Evolutionary conservation across 2,888 invertebrate species (phyloP), one percentile per base, ranked within the genome.

Genomic region (Tiphia femorata): DNA sequence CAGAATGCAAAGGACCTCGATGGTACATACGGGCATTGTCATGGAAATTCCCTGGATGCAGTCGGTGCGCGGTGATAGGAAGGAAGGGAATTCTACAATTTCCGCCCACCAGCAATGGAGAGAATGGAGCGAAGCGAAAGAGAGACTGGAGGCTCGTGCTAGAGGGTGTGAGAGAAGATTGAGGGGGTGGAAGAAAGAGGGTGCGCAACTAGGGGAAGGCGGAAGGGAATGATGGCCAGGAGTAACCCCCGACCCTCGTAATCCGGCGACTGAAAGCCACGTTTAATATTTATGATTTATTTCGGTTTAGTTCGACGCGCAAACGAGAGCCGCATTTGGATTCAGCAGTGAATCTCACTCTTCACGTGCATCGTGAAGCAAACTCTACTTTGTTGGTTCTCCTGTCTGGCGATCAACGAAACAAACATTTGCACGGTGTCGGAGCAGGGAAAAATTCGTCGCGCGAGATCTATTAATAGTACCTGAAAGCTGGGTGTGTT

Each of bases 221-320:
- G 63, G 41, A 38, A 37, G 59, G 58, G 58, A 25, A 25, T 6
- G 8, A 6, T 25, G 8, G 6, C 25, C 6, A 25, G 25, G 19
- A 21, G 40, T 54, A 25, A 60, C 51, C 49, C 51, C 58, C 72
- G 62, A 75, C 76, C 80, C 80, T 77, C 74, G 71, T 80, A 81
- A 83, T 82, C 78, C 76, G 74, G 54, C 65, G 72, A 74, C 73
- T 75, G 77, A 78, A 80, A 80, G 80, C 78, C 80, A 81, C 82
- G 79, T 82, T 83, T 81, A 82, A 82, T 83, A 83, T 83, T 83
- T 83, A 82, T 82, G 82, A 82, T 82, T 83, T 82, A 83, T 83
- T 81, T 82, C 78, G 74, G 77, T 82, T 82, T 82, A 81, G 81
- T 81, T 78, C 77, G 76, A 78, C 76, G 81, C 73, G 79, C 78